Evolutionary conservation across 2,797 vertebrate species (phyloP).

Genomic region (Acanthurus leucopareius): DNA sequence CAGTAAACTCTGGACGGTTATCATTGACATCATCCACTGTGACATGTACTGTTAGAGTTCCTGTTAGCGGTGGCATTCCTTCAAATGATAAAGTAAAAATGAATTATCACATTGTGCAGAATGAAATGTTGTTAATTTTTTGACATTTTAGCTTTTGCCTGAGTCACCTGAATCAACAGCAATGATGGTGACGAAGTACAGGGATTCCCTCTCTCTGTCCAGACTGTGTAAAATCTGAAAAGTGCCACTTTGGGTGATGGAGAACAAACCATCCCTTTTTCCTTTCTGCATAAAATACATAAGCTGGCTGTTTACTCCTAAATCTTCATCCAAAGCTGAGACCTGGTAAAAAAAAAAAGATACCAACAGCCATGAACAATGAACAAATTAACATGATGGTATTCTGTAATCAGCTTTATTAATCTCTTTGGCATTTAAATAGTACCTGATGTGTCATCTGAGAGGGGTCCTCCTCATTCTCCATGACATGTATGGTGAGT

Average conservation of each 20-base stretch:
- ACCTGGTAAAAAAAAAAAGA: conserved; percentile 68
- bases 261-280: conserved; percentile 76
- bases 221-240: conserved; percentile 77
- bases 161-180: conserved; percentile 85
- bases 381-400: neutral
- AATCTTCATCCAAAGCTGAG: conserved; percentile 83
- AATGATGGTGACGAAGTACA: conserved; percentile 72
- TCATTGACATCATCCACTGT: conserved; percentile 86
- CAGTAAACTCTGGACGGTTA: conserved; percentile 80
- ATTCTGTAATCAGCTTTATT: neutral
- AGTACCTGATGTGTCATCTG: conserved; percentile 78
- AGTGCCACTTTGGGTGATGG: conserved; percentile 75
- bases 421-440: neutral
- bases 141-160: neutral
- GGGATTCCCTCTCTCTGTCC: conserved; percentile 78
- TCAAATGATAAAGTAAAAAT: conserved; percentile 43
- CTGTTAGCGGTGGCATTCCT: conserved; percentile 82
- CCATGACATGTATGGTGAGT: conserved; percentile 75
- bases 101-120: neutral
- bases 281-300: conserved; percentile 75
- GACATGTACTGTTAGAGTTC: conserved; percentile 79
- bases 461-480: conserved; percentile 75
- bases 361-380: neutral
- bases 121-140: neutral
- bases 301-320: conserved; percentile 79